Evolutionary conservation across 2,888 invertebrate species (phyloP), one percentile per base, ranked within the genome.

Genomic region (Hypsopygia costalis): DNA sequence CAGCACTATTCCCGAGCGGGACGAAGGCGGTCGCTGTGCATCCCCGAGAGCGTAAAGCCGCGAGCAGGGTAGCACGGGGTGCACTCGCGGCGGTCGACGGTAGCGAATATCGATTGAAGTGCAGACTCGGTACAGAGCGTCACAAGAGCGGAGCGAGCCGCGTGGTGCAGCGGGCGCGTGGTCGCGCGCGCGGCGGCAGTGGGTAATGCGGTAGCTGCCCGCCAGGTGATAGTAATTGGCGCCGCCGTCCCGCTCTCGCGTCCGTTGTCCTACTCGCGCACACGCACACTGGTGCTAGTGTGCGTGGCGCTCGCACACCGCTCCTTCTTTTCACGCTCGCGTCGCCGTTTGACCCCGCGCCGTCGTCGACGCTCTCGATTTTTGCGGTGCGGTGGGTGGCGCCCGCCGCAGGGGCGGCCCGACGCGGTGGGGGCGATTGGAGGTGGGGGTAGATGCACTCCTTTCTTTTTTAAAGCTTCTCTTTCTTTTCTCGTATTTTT

Each of bases 361-460:
- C 68, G 82, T 81, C 82, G 88, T 78, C 85, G 85, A 78, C 82
- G 87, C 82, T 89, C 89, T 88, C 89, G 89, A 90, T 91, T 91
- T 91, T 91, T 91, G 91, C 90, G 90, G 81, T 88, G 86, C 90
- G 83, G 90, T 90, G 91, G 91, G 90, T 91, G 90, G 90, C 83
- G 81, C 91, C 89, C 81, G 80, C 79, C 79, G 72, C 82, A 82
- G 89, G 81, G 83, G 81, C 82, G 85, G 82, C 82, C 75, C 79
- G 69, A 53, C 63, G 67, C 70, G 71, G 71, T 73, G 81, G 85
- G 81, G 79, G 82, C 71, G 60, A 72, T 57, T 68, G 58, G 74
- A 74, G 81, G 86, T 81, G 85, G 88, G 88, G 83, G 82, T 75
- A 75, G 80, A 81, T 83, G 81, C 85, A 86, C 82, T 86, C 87